A percentile compares a stretch with the other conserved stretches of the same genome.
Evolutionary conservation across 2,113 vertebrate genomes (phyloP).

Genomic region (Anoplopoma fimbria): DNA sequence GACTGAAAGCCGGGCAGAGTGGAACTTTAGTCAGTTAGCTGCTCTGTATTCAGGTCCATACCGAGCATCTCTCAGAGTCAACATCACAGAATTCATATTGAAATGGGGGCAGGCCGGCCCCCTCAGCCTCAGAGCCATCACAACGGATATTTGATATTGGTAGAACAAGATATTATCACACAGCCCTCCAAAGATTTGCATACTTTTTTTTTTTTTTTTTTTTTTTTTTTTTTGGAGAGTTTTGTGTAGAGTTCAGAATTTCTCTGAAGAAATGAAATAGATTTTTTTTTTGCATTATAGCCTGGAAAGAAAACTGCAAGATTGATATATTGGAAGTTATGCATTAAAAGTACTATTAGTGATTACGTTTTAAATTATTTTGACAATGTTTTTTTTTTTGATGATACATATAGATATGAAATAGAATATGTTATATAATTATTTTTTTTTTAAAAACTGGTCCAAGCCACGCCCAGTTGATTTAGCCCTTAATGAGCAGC

Average conservation of each 20-base stretch:
- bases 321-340: neutral
- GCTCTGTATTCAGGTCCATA: slow-evolving; percentile 68
- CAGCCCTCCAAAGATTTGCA: slow-evolving; percentile 24
- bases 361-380: neutral
- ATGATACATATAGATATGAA: neutral
- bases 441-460: no score
- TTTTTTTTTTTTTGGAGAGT: no score
- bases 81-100: slow-evolving; percentile 72
- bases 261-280: neutral
- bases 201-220: neutral
- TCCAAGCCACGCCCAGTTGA: slow-evolving; percentile 44
- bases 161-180: slow-evolving; percentile 55
- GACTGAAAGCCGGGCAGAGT: slow-evolving; percentile 54
- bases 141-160: slow-evolving; percentile 65
- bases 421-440: neutral
- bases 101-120: slow-evolving; percentile 58
- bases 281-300: neutral
- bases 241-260: neutral
- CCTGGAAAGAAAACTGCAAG: neutral
- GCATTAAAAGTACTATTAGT: no score
- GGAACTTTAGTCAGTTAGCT: slow-evolving; percentile 56
- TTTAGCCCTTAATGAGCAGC: slow-evolving; percentile 37
- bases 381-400: neutral
- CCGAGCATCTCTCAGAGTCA: slow-evolving; percentile 58
- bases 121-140: slow-evolving; percentile 54